Evolutionary conservation across 2,113 vertebrate genomes (phyloP).

Genomic region (Nannospalax galili): DNA sequence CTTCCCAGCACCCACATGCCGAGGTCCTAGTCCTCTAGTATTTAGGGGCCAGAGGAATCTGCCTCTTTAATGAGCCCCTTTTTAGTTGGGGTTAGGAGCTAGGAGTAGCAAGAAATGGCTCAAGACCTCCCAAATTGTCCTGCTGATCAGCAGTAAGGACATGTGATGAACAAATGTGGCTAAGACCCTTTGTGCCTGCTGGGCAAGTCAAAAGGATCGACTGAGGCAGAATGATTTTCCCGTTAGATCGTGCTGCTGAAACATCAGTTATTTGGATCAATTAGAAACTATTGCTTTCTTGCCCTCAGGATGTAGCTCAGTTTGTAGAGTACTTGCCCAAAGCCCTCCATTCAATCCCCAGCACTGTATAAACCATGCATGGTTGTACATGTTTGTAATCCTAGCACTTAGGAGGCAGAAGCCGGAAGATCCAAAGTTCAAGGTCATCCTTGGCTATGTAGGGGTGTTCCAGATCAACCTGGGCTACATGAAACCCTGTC

Average conservation of each 20-base stretch:
- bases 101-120: neutral
- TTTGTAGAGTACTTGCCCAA: too few relatives aligned
- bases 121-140: neutral
- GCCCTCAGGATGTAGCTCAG: neutral
- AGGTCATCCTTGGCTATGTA: neutral
- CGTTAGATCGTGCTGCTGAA: neutral
- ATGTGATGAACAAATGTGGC: neutral
- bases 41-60: neutral
- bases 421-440: neutral
- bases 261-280: conserved; percentile 16
- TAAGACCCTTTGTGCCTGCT: neutral
- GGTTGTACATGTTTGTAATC: neutral
- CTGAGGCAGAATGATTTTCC: neutral
- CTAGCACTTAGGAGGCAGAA: neutral
- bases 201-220: conserved; percentile 29
- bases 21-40: neutral
- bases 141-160: neutral
- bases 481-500: neutral
- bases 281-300: conserved; percentile 49
- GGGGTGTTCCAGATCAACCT: neutral
- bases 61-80: neutral
- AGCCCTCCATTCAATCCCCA: neutral
- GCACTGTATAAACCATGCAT: neutral
- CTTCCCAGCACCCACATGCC: neutral
- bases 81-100: neutral